Evolutionary conservation across 2,888 invertebrate genomes (phyloP).

Genomic region (Limnephilus auricula): DNA sequence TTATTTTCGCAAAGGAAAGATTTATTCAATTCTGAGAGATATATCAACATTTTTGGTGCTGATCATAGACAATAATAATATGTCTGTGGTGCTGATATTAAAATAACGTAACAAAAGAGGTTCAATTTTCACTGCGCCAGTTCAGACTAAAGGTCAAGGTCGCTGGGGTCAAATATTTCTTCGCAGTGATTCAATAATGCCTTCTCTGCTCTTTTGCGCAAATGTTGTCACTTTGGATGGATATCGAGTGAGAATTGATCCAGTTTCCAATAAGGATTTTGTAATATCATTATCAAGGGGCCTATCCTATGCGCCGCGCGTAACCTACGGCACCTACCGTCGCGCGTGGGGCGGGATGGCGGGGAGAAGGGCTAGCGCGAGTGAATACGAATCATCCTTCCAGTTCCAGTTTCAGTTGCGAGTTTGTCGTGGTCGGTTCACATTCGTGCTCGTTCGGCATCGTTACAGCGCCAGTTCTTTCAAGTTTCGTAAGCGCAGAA

Average conservation of each 20-base stretch:
- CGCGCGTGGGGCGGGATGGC: constrained; percentile 7
- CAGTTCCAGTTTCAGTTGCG: constrained; percentile 53
- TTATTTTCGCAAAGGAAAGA: not conserved
- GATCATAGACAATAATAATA: too few species aligned
- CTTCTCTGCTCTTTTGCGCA: not conserved
- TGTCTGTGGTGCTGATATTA: not conserved
- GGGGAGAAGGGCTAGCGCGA: constrained; percentile 2
- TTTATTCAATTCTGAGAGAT: not conserved
- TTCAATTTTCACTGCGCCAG: constrained; percentile 57
- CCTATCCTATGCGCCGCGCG: not conserved
- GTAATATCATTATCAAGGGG: not conserved
- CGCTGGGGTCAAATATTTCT: constrained; percentile 40
- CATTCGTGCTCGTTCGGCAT: constrained; percentile 38
- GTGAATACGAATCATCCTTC: not conserved
- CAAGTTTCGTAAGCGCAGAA: constrained; percentile 39
- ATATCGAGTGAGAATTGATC: not conserved
- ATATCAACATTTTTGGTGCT: not conserved
- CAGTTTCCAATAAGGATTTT: constrained; percentile 25
- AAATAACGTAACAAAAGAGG: constrained; percentile 30
- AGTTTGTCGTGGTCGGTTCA: constrained; percentile 44
- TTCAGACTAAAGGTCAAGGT: constrained; percentile 49
- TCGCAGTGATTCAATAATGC: not conserved
- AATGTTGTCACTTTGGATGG: not conserved
- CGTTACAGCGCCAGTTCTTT: not conserved
- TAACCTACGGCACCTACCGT: not conserved